Evolutionary conservation across 2,113 vertebrate species (phyloP).

Genomic region (Tragelaphus scriptus): DNA sequence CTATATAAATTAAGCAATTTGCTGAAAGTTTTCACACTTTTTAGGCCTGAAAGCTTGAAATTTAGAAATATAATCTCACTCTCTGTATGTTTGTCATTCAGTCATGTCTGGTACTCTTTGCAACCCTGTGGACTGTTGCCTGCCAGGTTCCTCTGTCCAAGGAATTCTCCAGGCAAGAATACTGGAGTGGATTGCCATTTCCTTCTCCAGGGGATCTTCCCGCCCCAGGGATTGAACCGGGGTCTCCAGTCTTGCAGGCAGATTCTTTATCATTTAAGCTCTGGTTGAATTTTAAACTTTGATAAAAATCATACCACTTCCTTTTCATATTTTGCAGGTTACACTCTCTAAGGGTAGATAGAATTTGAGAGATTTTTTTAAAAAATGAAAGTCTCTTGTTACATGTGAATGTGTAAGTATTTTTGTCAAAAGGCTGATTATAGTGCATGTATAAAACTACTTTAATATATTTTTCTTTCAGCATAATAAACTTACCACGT

Average conservation of each 20-base stretch:
- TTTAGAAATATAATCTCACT: background rate
- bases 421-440: background rate
- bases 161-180: background rate
- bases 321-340: background rate
- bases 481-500: background rate
- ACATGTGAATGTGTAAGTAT: background rate
- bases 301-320: background rate
- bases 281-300: background rate
- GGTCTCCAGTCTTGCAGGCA: background rate
- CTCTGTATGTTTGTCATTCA: background rate
- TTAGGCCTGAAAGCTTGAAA: background rate
- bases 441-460: background rate
- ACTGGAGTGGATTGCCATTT: background rate
- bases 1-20: background rate
- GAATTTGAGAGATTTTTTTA: background rate
- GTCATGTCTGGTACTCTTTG: accelerated
- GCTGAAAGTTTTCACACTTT: background rate
- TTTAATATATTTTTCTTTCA: background rate
- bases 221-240: accelerated
- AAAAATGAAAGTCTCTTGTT: background rate
- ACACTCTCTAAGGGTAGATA: background rate
- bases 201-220: background rate
- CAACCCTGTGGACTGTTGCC: background rate
- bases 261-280: background rate
- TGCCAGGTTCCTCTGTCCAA: background rate